Evolutionary conservation across 2,113 vertebrate genomes (phyloP).

Genomic region (Corythornis vintsioides): DNA sequence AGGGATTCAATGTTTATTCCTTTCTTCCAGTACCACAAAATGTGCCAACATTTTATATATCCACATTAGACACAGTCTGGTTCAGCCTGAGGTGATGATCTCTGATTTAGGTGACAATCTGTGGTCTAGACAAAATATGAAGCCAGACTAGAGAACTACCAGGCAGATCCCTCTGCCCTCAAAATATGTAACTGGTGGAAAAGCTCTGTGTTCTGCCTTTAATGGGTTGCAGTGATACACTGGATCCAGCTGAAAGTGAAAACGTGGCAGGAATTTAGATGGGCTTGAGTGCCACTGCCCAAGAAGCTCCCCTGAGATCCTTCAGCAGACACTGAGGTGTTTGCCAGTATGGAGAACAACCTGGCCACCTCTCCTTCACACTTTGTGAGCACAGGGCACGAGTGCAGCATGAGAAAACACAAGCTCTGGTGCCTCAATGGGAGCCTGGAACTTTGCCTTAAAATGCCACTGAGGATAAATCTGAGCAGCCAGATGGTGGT

Average conservation of each 20-base stretch:
- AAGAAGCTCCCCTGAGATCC: not conserved
- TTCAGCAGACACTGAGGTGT: not conserved
- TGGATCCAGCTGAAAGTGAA: not conserved
- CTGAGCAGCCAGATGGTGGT: not conserved
- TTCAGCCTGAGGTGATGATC: not conserved
- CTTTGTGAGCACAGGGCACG: not conserved
- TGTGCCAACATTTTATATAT: not conserved
- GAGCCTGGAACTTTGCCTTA: not conserved
- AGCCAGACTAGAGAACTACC: not conserved
- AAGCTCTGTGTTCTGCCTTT: not conserved
- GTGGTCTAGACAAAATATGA: not conserved
- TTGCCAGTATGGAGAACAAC: not conserved
- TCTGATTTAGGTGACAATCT: not conserved
- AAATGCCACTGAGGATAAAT: not conserved
- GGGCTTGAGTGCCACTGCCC: not conserved
- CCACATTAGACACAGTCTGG: not conserved
- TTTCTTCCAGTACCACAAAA: not conserved
- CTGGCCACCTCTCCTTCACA: fast-evolving
- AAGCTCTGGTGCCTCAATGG: not conserved
- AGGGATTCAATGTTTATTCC: not conserved
- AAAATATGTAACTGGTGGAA: not conserved
- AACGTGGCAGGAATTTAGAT: not conserved
- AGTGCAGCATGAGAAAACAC: not conserved
- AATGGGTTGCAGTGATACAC: not conserved
- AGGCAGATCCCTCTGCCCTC: not conserved